Base-by-base conservation (phyloP, 2,888 invertebrate species). In the Ametastegia equiseti region DNA sequence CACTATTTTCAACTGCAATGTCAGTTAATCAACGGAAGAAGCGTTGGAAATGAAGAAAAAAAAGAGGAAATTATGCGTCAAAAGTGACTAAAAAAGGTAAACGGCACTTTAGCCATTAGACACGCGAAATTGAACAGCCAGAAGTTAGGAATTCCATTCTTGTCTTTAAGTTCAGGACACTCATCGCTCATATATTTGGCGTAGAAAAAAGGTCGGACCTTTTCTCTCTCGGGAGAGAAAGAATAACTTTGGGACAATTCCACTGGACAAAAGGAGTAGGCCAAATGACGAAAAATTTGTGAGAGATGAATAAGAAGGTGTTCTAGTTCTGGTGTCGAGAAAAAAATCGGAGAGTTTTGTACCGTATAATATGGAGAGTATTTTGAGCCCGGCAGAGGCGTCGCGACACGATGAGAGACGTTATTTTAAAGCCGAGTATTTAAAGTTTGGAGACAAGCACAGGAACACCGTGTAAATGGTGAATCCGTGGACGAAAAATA, bases 381-480 rank as follows among this genome's bases (percentile, higher is more conserved):
- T 67, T 54, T 75, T 36, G 75, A 30, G 36, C n/a, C 3, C n/a
- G n/a, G n/a, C n/a, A 54, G 13, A 54, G 75, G 57, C 13, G 42
- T 42, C 19, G 57, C 47, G 81, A 67, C 63, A 65, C 15, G 75
- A 75, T 69, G 73, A 57, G 36, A 19, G 27, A 47, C 45, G 23
- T 65, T 67, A 78, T 71, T 36, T 80, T 23, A 54, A 65, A 23
- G 65, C 57, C 67, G 63, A 23, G 79, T 36, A 39, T 54, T 47
- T 67, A 45, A 57, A 80, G 54, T 65, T 60, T 23, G 75, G 33
- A 65, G 69, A 81, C 50, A 54, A 33, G 39, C 60, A n/a, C n/a
- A n/a, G n/a, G n/a, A 27, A 78, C 78, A 63, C 71, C 47, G 75
- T 82, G 81, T 81, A 80, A 80, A 60, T 71, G 75, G 77, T 30